Evolutionary conservation across 1,140 invertebrate genomes (phyloP), one percentile per base, ranked within the genome.

Genomic region (Formica exsecta): DNA sequence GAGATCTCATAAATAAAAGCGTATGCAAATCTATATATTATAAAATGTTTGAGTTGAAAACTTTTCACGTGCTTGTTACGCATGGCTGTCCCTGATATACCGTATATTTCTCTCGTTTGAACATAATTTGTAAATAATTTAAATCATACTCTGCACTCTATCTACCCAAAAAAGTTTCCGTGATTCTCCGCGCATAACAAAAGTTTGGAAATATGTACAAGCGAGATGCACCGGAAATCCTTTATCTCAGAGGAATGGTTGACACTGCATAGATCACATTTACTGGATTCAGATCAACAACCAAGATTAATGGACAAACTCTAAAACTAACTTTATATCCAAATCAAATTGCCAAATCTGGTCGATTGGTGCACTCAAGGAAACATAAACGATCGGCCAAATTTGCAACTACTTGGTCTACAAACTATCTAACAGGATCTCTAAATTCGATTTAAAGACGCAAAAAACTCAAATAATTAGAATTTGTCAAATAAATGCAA

Each of bases 291-390:
- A 66, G 64, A 54, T 70, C 44, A 86, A 71, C 73, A 68, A n/a
- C 59, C 68, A 25, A 29, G 51, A 59, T 79, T 71, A 87, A 87
- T 86, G 54, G 64, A 51, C 38, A 51, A 70, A 76, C 25, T 77
- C 44, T 64, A 75, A 64, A 57, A 38, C 54, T 71, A 79, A 79
- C 16, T 66, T 66, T 32, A 54, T 64, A 51, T 65, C 16, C 25
- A 70, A 71, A 86, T 48, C 13, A 36, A 86, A 85, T 41, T 44
- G 32, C 19, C 36, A 71, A 70, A 77, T 68, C 38, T 62, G 68
- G n/a, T 79, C 22, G 13, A 75, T 84, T 51, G 4, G 9, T 38
- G 64, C 32, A 57, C 13, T 80, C 64, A 19, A 36, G 22, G 16
- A 70, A 80, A 70, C 16, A 51, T 11, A 59, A 70, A 66, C 61